Conservation (phyloP, 2,113 vertebrate genomes). For the Caranx ignobilis region DNA sequence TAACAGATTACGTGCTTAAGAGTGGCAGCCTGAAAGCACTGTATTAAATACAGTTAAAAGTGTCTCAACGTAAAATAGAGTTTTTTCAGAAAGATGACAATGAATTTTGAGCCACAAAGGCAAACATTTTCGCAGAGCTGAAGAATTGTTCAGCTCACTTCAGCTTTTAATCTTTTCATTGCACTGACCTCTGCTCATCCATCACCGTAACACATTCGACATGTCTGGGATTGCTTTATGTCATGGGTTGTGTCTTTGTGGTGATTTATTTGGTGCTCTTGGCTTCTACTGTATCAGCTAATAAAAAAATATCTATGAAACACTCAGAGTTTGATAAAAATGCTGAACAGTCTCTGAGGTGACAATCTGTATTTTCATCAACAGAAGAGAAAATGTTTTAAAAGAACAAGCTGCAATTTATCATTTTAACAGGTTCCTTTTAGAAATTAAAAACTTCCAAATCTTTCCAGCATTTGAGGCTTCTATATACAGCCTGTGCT, state of each 20-base stretch:
- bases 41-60: not conserved
- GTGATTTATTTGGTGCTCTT: not conserved
- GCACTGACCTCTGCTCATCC: not conserved
- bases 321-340: not conserved
- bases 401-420: not conserved
- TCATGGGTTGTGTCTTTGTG: conserved; percentile 8
- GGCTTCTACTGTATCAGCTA: not conserved
- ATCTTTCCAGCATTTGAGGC: too few species aligned
- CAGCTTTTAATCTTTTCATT: not conserved
- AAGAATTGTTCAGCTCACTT: not conserved
- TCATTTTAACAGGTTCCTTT: too few species aligned
- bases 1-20: not conserved
- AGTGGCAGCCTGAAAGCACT: not conserved
- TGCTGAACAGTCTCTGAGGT: not conserved
- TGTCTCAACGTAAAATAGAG: not conserved
- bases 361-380: not conserved
- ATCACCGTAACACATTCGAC: not conserved
- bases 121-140: not conserved
- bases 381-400: not conserved
- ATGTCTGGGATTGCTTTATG: not conserved
- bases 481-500: too few species aligned
- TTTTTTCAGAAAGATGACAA: not conserved
- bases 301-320: conserved; percentile 28
- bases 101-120: not conserved
- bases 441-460: too few species aligned